These are phyloP conservation scores for Lepeophtheirus salmonis DNA, from an alignment of 1,140 invertebrate genomes.

Conservation along the genomic window DNA sequence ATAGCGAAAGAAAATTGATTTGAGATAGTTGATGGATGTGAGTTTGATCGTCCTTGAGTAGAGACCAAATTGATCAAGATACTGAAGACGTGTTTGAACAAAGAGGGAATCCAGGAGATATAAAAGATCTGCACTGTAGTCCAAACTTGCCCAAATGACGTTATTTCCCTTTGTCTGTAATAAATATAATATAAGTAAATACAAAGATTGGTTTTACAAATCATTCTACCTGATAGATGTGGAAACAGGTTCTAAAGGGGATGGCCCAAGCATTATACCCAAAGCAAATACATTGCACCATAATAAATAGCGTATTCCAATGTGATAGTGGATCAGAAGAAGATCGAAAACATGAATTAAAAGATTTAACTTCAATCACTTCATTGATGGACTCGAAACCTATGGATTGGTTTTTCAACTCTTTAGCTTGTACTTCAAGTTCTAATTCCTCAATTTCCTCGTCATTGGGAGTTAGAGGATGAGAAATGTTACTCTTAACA, in stretches of 20 bases:
- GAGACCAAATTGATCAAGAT: constrained; percentile 45
- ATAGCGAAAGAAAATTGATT: constrained; percentile 28
- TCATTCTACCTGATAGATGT: constrained; percentile 26
- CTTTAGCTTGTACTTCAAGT: not conserved
- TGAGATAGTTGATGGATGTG: constrained; percentile 51
- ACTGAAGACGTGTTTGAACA: constrained; percentile 57
- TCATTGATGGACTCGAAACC: too few species aligned
- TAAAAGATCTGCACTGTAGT: constrained; percentile 57
- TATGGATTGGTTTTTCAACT: not conserved
- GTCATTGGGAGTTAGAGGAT: not conserved
- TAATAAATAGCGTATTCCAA: not conserved
- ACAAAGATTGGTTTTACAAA: too few species aligned
- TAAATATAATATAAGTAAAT: not conserved
- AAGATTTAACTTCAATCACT: too few species aligned
- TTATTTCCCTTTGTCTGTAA: constrained; percentile 53
- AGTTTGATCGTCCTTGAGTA: constrained; percentile 48
- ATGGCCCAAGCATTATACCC: constrained; percentile 73
- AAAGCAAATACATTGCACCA: not conserved
- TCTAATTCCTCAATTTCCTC: not conserved
- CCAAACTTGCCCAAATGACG: constrained; percentile 50
- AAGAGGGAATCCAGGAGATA: constrained; percentile 63
- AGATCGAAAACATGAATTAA: not conserved
- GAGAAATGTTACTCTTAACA: not conserved
- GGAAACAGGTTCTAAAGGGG: constrained; percentile 58
- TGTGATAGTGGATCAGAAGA: not conserved